These are phyloP conservation scores for Delphinus delphis DNA, from an alignment of 2,113 vertebrate species.

Conservation along the genomic window DNA sequence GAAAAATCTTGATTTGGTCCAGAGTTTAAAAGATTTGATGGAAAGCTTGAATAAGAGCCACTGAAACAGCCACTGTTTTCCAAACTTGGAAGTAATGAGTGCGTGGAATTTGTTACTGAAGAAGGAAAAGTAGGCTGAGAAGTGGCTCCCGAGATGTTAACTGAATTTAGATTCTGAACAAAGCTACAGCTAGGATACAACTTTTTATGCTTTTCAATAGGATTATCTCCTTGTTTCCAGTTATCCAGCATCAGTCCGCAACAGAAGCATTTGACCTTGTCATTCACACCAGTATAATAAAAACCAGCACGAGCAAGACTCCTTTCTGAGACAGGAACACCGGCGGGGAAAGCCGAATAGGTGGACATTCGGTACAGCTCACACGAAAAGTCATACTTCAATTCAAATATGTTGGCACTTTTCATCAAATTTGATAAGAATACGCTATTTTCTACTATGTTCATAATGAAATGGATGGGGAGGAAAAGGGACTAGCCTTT, in stretches of 20 bases:
- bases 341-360: conserved; percentile 89
- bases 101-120: conserved; percentile 66
- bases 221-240: conserved; percentile 94
- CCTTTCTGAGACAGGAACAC: conserved; percentile 88
- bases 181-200: conserved; percentile 92
- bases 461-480: conserved; percentile 84
- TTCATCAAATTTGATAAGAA: conserved; percentile 88
- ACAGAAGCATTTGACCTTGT: conserved; percentile 94
- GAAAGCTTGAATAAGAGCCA: conserved; percentile 87
- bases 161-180: conserved; percentile 87
- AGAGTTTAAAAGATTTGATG: conserved; percentile 85
- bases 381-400: conserved; percentile 94
- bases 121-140: conserved; percentile 88
- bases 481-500: conserved; percentile 87
- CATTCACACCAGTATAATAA: conserved; percentile 93
- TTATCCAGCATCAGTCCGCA: conserved; percentile 92
- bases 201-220: conserved; percentile 92
- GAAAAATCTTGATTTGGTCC: conserved; percentile 88
- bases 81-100: conserved; percentile 79
- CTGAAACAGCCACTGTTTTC: conserved; percentile 89
- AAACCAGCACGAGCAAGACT: conserved; percentile 96
- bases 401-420: conserved; percentile 83
- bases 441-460: conserved; percentile 88
- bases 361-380: conserved; percentile 97
- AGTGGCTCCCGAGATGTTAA: conserved; percentile 84